These are phyloP conservation scores for Drosophila quadrilineata DNA, from an alignment of 1,140 invertebrate species.

Conservation along the genomic window DNA sequence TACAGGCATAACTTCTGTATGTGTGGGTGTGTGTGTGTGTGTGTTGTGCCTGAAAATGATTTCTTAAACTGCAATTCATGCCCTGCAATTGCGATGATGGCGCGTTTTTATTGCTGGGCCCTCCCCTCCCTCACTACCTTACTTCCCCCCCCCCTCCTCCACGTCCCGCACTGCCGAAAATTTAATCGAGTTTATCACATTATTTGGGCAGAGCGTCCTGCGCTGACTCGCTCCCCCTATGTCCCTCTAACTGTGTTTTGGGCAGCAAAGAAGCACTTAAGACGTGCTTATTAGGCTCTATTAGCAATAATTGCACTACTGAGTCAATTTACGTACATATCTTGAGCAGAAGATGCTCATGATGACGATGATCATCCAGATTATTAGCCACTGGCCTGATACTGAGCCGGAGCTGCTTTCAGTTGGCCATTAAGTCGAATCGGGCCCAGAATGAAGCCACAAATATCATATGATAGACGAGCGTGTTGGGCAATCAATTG, in stretches of 20 bases:
- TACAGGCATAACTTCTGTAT: no score
- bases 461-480: not conserved
- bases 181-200: slow-evolving; percentile 75
- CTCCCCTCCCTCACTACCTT: not conserved
- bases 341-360: slow-evolving; percentile 41
- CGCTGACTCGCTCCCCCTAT: no score
- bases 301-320: slow-evolving; percentile 76
- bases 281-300: slow-evolving; percentile 75
- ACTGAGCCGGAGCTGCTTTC: slow-evolving; percentile 5
- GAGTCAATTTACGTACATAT: slow-evolving; percentile 72
- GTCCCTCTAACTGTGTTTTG: no score
- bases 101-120: slow-evolving; percentile 73
- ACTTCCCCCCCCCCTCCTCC: not conserved
- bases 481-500: not conserved
- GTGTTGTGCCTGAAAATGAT: slow-evolving; percentile 34
- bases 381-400: slow-evolving; percentile 6
- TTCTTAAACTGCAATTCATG: slow-evolving; percentile 78
- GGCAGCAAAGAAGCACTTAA: slow-evolving; percentile 48
- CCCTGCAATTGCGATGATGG: slow-evolving; percentile 71
- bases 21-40: slow-evolving; percentile 15
- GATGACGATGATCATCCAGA: slow-evolving; percentile 23
- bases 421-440: slow-evolving; percentile 5
- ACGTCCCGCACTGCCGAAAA: slow-evolving; percentile 26
- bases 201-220: slow-evolving; percentile 40
- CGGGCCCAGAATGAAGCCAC: slow-evolving; percentile 1